These are phyloP conservation scores for Trypoxylus dichotomus DNA, from an alignment of 1,140 invertebrate genomes.

Conservation along the genomic window DNA sequence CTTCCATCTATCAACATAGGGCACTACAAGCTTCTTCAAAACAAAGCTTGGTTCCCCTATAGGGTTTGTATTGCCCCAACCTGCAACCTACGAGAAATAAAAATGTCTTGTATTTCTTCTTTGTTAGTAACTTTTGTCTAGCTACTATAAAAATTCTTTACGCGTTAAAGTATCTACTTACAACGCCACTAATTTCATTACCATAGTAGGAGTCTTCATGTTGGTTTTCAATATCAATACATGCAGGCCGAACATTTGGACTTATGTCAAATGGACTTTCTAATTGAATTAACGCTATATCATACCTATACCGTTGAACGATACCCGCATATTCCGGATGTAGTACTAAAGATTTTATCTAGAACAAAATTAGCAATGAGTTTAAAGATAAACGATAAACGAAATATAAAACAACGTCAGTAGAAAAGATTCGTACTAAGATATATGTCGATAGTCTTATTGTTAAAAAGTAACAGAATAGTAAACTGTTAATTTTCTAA, in stretches of 20 bases:
- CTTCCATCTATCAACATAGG: background rate
- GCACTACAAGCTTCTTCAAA: background rate
- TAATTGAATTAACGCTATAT: slow-evolving; percentile 51
- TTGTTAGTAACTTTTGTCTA: too few species aligned
- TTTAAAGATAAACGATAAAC: too few species aligned
- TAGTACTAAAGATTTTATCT: slow-evolving; percentile 28
- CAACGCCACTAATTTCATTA: background rate
- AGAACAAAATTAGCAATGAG: background rate
- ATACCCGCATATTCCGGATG: slow-evolving; percentile 45
- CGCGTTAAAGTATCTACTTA: background rate
- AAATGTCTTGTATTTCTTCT: too few species aligned
- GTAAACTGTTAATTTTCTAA: too few species aligned
- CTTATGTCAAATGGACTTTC: slow-evolving; percentile 46
- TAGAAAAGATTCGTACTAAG: too few species aligned
- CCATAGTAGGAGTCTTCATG: background rate
- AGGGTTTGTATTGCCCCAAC: background rate
- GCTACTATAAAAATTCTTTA: background rate
- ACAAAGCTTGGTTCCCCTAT: background rate
- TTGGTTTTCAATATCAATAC: slow-evolving; percentile 44
- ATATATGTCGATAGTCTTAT: too few species aligned
- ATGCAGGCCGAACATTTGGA: slow-evolving; percentile 51
- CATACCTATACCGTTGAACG: slow-evolving; percentile 50
- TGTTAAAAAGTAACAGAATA: too few species aligned
- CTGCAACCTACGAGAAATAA: background rate
- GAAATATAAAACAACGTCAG: too few species aligned